Conservation (phyloP, 1,140 invertebrate genomes). For the Sycobia sp. region DNA sequence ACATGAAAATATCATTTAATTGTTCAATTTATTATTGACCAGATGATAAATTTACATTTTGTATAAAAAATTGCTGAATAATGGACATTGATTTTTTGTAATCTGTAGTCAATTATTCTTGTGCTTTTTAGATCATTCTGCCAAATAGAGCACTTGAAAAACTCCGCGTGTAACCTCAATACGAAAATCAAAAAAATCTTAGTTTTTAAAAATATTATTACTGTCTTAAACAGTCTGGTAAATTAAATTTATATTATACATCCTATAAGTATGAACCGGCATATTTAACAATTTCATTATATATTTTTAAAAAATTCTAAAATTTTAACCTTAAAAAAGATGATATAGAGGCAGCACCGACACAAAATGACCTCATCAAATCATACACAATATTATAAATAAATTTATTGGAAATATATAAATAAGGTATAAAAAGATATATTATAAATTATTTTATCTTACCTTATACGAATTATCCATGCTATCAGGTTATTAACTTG, state of each 20-base stretch:
- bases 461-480: conserved; percentile 32
- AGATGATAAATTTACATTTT: too few relatives aligned
- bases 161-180: conserved; percentile 9
- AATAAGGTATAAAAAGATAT: background rate
- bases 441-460: background rate
- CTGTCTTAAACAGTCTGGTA: background rate
- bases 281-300: background rate
- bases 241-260: background rate
- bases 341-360: conserved; percentile 32
- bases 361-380: conserved; percentile 6
- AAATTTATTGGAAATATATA: background rate
- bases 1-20: background rate
- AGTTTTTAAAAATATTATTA: background rate
- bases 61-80: too few relatives aligned
- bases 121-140: background rate
- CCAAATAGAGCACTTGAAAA: conserved; percentile 11
- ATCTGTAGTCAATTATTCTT: too few relatives aligned
- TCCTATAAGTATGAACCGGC: background rate
- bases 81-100: too few relatives aligned
- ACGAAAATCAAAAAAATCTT: background rate
- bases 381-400: conserved; percentile 13
- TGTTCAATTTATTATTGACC: background rate
- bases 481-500: conserved; percentile 10
- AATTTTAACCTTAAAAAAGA: conserved; percentile 29
- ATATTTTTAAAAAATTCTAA: conserved; percentile 1